Evolutionary conservation across 1,140 invertebrate species (phyloP), one percentile per base, ranked within the genome.

Genomic region (Physella acuta): DNA sequence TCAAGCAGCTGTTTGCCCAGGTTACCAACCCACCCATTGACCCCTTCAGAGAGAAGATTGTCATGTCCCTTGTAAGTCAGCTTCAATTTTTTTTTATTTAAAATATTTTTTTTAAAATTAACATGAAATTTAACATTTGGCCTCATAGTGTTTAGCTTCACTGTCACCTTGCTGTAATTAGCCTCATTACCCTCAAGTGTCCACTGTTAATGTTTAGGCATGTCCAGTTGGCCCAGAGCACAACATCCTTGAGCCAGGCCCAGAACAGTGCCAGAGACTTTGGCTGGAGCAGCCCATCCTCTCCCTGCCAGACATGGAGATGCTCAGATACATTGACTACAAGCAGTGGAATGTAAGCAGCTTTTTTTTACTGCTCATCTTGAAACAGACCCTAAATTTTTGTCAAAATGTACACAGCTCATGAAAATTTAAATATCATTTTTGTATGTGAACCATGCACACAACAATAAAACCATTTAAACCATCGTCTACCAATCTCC

Each of bases 11-110:
- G n/a, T 99, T 99, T 87, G 97, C 97, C 31, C 97, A 99, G 88
- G 97, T 99, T 55, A 99, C 97, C 71, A 99, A 99, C 88, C 97
- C 97, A n/a, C 97, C 97, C 3, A 99, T 99, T 74, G 97, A 99
- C 89, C 97, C 97, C 49, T 98, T 99, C 88, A 91, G 97, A 76
- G 97, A 99, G 86, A 95, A 94, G 84, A 94, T 99, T 72, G 96
- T 99, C 60, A 99, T 99, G 96, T 98, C 96, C 0, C 86, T 99
- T 80, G 90, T 94, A 59, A 30, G 37, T 58, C 33, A 34, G 1
- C 2, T 8, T 30, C 36, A n/a, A 14, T 49, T 34, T 34, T 34
- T 28, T 53, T 53, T 16, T 14, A 31, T 39, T 37, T 37, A 37
- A 36, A 58, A 56, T 44, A 44, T 44, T 44, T 2, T 62, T 24